These are phyloP conservation scores for Epizoanthus ramosus DNA, from an alignment of 92 coral and sea anemone genomes.

Conservation along the genomic window DNA sequence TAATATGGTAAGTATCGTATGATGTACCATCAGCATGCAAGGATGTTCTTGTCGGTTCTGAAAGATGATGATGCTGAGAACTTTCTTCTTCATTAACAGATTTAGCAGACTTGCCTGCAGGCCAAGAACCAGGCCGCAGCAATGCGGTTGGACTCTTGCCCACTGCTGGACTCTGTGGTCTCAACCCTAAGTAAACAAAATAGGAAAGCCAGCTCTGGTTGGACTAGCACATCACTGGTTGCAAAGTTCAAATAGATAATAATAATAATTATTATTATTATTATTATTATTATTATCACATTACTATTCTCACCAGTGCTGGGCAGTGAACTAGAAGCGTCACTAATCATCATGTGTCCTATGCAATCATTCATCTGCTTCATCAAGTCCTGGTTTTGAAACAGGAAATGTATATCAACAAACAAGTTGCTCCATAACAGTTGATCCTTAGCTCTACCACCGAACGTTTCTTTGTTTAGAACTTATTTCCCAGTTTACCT, in stretches of 20 bases:
- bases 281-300: background rate
- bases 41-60: constrained; percentile 59
- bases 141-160: constrained; percentile 62
- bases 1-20: background rate
- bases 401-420: background rate
- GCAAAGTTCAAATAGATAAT: background rate
- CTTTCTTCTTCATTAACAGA: constrained; percentile 41
- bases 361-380: constrained; percentile 84
- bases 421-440: background rate
- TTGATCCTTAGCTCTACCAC: no score
- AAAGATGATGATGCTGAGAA: constrained; percentile 49
- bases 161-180: constrained; percentile 81
- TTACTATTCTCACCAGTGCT: constrained; percentile 60
- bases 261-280: background rate
- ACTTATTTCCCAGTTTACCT: no score
- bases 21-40: background rate
- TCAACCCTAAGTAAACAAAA: constrained; percentile 45
- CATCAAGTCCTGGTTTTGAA: constrained; percentile 66
- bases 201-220: no score
- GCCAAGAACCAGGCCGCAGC: constrained; percentile 74
- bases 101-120: constrained; percentile 68
- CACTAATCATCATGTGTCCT: constrained; percentile 78
- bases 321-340: constrained; percentile 68
- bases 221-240: no score
- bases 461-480: no score